Percentiles rank a stretch among this genome's conserved stretches.
These are phyloP conservation scores for Solea senegalensis DNA, from an alignment of 2,113 vertebrate genomes.

Conservation along the genomic window DNA sequence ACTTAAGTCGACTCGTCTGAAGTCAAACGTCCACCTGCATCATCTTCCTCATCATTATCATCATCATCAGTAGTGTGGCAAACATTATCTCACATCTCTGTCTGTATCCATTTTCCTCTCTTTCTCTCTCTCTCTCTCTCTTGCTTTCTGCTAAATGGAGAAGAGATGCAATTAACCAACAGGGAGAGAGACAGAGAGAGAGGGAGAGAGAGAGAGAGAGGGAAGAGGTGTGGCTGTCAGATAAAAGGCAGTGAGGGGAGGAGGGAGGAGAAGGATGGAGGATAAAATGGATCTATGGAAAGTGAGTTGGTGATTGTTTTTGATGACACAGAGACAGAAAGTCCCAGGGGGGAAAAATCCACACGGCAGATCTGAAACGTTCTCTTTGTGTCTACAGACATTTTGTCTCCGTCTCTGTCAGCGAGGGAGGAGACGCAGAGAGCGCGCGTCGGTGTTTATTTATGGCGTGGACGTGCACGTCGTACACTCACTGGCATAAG, in stretches of 20 bases:
- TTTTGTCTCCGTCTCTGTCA: background rate
- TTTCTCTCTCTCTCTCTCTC: constrained; percentile 11
- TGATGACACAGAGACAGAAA: constrained; percentile 58
- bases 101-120: background rate
- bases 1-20: background rate
- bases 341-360: constrained; percentile 38
- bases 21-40: background rate
- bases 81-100: constrained; percentile 26
- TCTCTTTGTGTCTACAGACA: constrained; percentile 17
- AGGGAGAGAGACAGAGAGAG: constrained; percentile 57
- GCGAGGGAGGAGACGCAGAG: background rate
- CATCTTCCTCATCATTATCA: constrained; percentile 6
- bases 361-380: constrained; percentile 38
- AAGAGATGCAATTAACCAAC: constrained; percentile 64
- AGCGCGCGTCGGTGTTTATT: background rate
- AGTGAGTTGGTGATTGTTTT: constrained; percentile 49
- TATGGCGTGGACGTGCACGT: background rate
- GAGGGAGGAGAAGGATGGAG: constrained; percentile 44
- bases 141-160: constrained; percentile 57
- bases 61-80: constrained; percentile 20
- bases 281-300: constrained; percentile 37
- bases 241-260: constrained; percentile 48
- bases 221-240: constrained; percentile 62
- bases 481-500: constrained; percentile 94
- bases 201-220: constrained; percentile 57